Evolutionary conservation across 53 echinoderm and acorn worm species (phyloP), one percentile per base, ranked within the genome.

Genomic region (Pentamera pediparva): DNA sequence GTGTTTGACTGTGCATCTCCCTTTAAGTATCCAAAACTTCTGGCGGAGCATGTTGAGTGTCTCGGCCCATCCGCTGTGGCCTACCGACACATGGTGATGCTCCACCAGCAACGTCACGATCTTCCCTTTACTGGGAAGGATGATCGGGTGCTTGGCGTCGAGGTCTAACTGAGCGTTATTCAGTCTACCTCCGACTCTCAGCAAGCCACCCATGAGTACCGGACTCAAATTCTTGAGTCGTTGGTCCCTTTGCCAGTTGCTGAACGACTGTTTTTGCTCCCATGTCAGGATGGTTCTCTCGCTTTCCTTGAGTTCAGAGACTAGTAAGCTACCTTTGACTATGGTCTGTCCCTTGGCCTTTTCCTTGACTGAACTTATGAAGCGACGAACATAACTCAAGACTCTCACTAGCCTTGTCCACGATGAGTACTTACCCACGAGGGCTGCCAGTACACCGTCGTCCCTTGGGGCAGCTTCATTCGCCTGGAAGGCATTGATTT

Each of bases 171-270:
- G 39, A 0, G 76, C 27, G 26, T 76, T 59, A 47, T 59, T 59
- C 32, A 75, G 20, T 38, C 76, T 75, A 37, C 76, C 60, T 75
- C 60, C 39, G 31, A 75, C 76, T 59, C 76, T 59, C 6, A 75
- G 27, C 24, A 75, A n/a, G 9, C 59, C 40, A 18, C 39, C 40
- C 30, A 37, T 4, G 12, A 75, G 60, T 11, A 75, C 59, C 3
- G 76, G 58, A 40, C 39, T 75, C 32, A 75, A 32, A 59, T 29
- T n/a, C n/a, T n/a, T n/a, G n/a, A n/a, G n/a, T 51, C 52, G 32
- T 52, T 10, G 20, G 37, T 74, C 75, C 29, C 47, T 13, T 75
- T 75, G 76, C 38, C 37, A 75, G 18, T 75, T 75, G 15, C 35
- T 59, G 40, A 75, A 75, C 24, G 59, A 59, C 43, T 29, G 19